Conservation (phyloP, 2,113 vertebrate genomes). For the Malurus cyaneus region DNA sequence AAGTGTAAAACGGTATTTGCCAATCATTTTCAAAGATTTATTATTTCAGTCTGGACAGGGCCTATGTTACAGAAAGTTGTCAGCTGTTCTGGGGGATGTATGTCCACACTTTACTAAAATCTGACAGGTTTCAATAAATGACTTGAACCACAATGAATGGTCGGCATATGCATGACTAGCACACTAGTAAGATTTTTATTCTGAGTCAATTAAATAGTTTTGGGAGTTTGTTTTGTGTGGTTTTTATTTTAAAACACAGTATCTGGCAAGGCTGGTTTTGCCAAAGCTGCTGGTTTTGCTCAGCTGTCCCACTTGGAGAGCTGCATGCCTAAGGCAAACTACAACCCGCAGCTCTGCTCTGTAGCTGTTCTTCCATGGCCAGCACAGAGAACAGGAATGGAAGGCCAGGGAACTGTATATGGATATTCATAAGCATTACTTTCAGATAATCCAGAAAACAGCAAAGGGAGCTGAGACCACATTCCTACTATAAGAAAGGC, state of each 20-base stretch:
- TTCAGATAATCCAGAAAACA: not conserved
- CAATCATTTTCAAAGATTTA: not conserved
- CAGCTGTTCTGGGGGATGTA: not conserved
- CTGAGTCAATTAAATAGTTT: not conserved
- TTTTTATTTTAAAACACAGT: not conserved
- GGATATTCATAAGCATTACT: not conserved
- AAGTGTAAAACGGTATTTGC: not conserved
- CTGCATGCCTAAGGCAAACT: not conserved
- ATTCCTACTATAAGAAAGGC: not conserved
- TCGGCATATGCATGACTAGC: not conserved
- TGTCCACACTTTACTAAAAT: not conserved
- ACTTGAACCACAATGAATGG: not conserved
- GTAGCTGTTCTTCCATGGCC: not conserved
- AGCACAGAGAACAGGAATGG: not conserved
- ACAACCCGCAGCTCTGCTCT: not conserved
- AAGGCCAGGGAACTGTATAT: fast-evolving
- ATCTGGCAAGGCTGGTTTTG: not conserved
- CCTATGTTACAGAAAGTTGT: not conserved
- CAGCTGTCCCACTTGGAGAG: not conserved
- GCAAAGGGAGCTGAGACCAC: not conserved
- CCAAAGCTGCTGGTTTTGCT: not conserved
- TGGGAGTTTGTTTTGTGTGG: not conserved
- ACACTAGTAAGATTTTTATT: not conserved
- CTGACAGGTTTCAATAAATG: not conserved
- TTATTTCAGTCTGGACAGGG: not conserved